Percentiles rank a stretch among this genome's conserved stretches.
Evolutionary conservation across 2,888 invertebrate genomes (phyloP).

Genomic region (Diarsia rubi): DNA sequence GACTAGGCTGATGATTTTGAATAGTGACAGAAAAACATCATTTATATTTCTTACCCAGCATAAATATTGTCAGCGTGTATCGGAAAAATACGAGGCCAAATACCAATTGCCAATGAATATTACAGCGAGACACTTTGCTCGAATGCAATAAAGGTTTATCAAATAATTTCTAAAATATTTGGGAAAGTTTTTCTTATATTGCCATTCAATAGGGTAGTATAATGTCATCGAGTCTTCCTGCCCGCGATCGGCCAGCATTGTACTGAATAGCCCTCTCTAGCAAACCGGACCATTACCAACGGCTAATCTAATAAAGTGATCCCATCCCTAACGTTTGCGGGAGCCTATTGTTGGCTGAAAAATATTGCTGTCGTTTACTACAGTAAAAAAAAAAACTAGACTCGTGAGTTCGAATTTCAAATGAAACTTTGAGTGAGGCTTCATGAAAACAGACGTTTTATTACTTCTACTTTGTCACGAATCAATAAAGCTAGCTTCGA

Average conservation of each 20-base stretch:
- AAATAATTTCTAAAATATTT: conserved; percentile 40
- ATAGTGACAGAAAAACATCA: background rate
- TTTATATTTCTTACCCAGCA: too few relatives aligned
- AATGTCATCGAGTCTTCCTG: conserved; percentile 75
- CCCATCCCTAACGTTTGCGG: conserved; percentile 69
- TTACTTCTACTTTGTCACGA: background rate
- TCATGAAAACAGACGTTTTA: background rate
- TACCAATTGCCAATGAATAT: background rate
- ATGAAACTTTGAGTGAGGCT: conserved; percentile 1
- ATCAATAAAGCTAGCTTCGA: background rate
- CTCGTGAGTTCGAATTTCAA: conserved; percentile 36
- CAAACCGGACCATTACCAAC: conserved; percentile 79
- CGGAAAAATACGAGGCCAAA: background rate
- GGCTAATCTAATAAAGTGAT: conserved; percentile 84
- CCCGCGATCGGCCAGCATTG: conserved; percentile 69
- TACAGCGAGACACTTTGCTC: background rate
- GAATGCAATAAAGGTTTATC: conserved; percentile 6
- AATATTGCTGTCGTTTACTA: conserved; percentile 63
- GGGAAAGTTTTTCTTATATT: conserved; percentile 66
- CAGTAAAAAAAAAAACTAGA: conserved; percentile 28
- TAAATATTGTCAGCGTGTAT: background rate
- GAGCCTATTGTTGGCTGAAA: conserved; percentile 75
- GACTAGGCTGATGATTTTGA: background rate
- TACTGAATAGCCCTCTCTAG: conserved; percentile 62
- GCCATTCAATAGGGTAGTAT: conserved; percentile 73